These are phyloP conservation scores for Hassar affinis DNA, from an alignment of 2,113 vertebrate genomes.

Conservation along the genomic window DNA sequence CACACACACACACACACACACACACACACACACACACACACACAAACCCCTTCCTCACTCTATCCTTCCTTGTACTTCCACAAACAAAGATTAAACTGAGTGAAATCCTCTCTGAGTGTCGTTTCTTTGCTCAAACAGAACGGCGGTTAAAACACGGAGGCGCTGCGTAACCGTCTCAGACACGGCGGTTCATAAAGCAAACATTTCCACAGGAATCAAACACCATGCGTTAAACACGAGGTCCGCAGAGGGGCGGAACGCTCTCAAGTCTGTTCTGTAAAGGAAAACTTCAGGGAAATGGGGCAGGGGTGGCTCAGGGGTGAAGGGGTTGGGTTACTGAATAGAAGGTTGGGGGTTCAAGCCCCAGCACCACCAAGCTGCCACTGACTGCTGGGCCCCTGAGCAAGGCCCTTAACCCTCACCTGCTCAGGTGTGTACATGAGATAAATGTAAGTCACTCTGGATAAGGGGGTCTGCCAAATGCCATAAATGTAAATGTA, in stretches of 20 bases:
- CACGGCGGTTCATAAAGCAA: background rate
- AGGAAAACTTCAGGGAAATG: background rate
- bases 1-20: conserved; percentile 8
- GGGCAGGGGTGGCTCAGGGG: too few species aligned
- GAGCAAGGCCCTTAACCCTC: too few species aligned
- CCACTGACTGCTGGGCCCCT: too few species aligned
- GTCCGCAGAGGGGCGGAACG: background rate
- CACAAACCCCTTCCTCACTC: background rate
- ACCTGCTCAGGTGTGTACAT: too few species aligned
- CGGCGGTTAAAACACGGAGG: background rate
- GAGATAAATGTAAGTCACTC: too few species aligned
- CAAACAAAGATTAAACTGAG: background rate
- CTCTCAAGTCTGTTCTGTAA: background rate
- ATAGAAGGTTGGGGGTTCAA: too few species aligned
- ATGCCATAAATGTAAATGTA: too few species aligned
- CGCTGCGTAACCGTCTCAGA: background rate
- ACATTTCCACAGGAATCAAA: background rate
- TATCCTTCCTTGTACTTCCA: background rate
- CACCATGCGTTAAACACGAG: too few species aligned
- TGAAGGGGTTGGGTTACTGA: too few species aligned
- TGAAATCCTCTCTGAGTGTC: background rate
- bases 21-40: conserved; percentile 26
- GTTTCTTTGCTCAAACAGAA: conserved; percentile 53
- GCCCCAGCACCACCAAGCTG: too few species aligned
- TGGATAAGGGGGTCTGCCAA: too few species aligned